A percentile compares a stretch with the other conserved stretches of the same genome.
Conservation (phyloP, 2,888 invertebrate genomes). For the Temnothorax unifasciatus region DNA sequence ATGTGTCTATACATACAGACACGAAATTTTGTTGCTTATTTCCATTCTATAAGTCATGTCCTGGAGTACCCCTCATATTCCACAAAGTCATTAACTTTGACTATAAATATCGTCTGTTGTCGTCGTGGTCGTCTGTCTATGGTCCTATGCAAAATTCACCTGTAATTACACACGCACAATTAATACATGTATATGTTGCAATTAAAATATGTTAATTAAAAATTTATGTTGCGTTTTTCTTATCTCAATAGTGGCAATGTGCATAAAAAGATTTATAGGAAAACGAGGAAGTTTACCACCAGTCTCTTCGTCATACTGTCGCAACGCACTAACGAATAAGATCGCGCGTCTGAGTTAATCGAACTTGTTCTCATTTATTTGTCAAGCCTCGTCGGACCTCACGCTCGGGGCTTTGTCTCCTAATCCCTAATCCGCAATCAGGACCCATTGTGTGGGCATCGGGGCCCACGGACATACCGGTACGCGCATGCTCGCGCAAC, state of each 20-base stretch:
- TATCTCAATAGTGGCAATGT: neutral
- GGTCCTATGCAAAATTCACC: no score
- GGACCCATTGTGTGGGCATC: slow-evolving; percentile 82
- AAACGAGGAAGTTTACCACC: neutral
- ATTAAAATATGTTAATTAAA: neutral
- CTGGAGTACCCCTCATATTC: no score
- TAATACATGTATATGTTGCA: neutral
- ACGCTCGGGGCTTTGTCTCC: slow-evolving; percentile 79
- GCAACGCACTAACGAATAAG: slow-evolving; percentile 2
- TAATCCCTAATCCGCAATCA: slow-evolving; percentile 85
- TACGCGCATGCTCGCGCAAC: slow-evolving; percentile 74
- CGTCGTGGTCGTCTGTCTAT: no score
- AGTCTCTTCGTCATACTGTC: slow-evolving; percentile 4
- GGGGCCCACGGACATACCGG: slow-evolving; percentile 72
- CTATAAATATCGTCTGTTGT: no score
- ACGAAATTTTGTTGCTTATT: neutral
- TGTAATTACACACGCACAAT: no score
- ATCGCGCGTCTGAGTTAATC: slow-evolving; percentile 38
- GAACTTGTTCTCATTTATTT: slow-evolving; percentile 59
- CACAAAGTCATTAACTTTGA: no score
- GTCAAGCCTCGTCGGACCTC: slow-evolving; percentile 47
- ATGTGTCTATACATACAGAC: no score
- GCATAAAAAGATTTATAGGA: neutral
- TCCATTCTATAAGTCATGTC: neutral
- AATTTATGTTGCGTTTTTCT: neutral